These are phyloP conservation scores for Grammomys surdaster DNA, from an alignment of 2,113 vertebrate species.

Conservation along the genomic window DNA sequence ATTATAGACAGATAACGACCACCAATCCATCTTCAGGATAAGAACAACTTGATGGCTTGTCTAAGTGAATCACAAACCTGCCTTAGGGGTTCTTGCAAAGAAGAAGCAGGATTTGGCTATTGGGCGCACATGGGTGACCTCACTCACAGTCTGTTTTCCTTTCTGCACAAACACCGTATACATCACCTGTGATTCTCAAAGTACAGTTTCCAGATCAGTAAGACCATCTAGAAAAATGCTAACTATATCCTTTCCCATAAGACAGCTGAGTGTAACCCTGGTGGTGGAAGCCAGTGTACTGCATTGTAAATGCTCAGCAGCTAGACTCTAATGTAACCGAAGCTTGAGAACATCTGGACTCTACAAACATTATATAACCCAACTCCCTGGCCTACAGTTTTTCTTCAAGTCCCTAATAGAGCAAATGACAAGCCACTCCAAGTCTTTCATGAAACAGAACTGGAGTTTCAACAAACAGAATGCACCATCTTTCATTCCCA, in stretches of 20 bases:
- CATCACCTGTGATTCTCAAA: neutral
- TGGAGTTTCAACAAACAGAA: neutral
- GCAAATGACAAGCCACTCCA: neutral
- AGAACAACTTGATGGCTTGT: neutral
- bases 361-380: neutral
- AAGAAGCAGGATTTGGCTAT: neutral
- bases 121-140: neutral
- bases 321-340: neutral
- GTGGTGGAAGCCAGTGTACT: neutral
- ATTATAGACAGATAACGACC: neutral
- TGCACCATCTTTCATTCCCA: conserved; percentile 9
- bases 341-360: neutral
- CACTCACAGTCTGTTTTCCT: neutral
- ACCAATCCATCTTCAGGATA: neutral
- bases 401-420: neutral
- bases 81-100: neutral
- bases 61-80: neutral
- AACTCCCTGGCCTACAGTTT: neutral
- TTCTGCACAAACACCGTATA: neutral
- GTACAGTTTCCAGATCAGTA: neutral
- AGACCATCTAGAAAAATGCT: neutral
- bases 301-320: neutral
- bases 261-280: neutral
- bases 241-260: neutral
- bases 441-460: neutral